Evolutionary conservation across 2,888 invertebrate genomes (phyloP).

Genomic region (Orchesellides sinensis): DNA sequence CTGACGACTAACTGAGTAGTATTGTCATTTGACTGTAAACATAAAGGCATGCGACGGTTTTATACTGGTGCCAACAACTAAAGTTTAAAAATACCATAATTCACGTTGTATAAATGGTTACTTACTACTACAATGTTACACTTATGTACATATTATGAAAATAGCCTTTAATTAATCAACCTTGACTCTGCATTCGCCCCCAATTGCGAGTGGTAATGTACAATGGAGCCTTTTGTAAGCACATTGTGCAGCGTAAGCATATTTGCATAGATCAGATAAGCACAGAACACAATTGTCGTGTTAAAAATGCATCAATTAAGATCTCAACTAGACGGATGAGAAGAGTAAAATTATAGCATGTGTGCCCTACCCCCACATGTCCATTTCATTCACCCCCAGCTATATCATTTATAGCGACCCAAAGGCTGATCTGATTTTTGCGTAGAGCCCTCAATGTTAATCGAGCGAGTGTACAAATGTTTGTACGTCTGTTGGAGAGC

Average conservation of each 20-base stretch:
- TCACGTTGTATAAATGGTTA: not conserved
- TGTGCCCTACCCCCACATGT: not conserved
- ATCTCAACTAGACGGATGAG: not conserved
- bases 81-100: not conserved
- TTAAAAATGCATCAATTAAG: constrained; percentile 9
- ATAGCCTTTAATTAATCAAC: not conserved
- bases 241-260: not conserved
- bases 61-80: not conserved
- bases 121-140: too few relatives aligned
- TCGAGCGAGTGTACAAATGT: too few relatives aligned
- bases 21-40: too few relatives aligned
- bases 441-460: too few relatives aligned
- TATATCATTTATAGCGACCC: too few relatives aligned
- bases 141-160: not conserved
- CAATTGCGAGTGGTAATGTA: not conserved
- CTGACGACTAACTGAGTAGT: too few relatives aligned
- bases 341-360: not conserved
- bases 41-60: too few relatives aligned
- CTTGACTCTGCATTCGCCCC: constrained; percentile 17
- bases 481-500: not conserved
- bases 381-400: not conserved
- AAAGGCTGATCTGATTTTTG: not conserved
- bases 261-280: not conserved
- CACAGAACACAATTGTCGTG: not conserved
- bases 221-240: not conserved